Conservation (phyloP, 2,113 vertebrate genomes). For the Phalacrocorax aristotelis region DNA sequence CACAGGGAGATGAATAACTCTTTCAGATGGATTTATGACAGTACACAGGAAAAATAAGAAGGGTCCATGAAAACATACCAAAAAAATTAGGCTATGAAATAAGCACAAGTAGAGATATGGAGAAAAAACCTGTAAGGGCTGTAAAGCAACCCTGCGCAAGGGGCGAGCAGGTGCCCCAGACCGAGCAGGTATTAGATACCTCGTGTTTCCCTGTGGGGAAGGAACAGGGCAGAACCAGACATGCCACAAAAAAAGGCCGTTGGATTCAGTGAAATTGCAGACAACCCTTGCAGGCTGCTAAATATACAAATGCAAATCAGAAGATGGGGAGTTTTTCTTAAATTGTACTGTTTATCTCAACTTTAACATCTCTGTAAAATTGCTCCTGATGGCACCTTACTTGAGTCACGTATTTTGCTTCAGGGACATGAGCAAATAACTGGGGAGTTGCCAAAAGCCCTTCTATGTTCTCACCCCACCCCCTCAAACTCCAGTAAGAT, state of each 20-base stretch:
- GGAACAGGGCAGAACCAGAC: background rate
- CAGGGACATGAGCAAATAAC: background rate
- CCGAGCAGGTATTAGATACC: background rate
- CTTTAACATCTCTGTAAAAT: background rate
- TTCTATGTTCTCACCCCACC: background rate
- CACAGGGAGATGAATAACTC: background rate
- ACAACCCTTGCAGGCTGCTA: background rate
- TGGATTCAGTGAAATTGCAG: background rate
- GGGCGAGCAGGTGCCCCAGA: background rate
- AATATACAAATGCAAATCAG: background rate
- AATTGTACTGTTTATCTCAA: background rate
- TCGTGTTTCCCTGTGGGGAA: rapidly evolving
- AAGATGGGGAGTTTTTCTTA: background rate
- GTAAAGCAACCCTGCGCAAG: background rate
- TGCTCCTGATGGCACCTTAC: background rate
- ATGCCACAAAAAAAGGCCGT: no score
- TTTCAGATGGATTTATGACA: background rate
- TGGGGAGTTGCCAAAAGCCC: background rate
- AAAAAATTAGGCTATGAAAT: background rate
- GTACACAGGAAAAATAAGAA: background rate
- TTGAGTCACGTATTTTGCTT: background rate
- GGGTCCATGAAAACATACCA: background rate
- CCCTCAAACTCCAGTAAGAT: background rate
- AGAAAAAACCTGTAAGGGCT: background rate
- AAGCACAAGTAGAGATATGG: background rate